Percentiles rank a stretch among this genome's conserved stretches.
These are phyloP conservation scores for Cheirogaleus medius DNA, from an alignment of 2,113 vertebrate species.

Conservation along the genomic window DNA sequence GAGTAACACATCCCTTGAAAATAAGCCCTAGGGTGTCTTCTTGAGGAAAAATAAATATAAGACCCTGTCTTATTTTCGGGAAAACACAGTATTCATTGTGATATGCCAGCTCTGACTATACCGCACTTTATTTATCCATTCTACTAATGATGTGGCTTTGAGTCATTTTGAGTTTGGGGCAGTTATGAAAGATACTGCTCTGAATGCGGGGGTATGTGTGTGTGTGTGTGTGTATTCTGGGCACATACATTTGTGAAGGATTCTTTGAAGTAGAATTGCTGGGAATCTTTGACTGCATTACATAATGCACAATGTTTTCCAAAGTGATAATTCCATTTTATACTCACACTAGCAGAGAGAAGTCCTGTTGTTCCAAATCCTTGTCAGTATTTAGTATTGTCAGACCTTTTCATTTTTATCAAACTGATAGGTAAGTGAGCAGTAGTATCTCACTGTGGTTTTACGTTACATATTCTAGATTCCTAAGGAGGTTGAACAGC, in stretches of 20 bases:
- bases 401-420: background rate
- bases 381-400: slow-evolving; percentile 1
- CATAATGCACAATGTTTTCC: background rate
- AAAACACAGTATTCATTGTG: background rate
- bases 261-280: slow-evolving; percentile 15
- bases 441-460: background rate
- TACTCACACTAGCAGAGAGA: background rate
- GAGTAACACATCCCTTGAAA: too few species aligned
- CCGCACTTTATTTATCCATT: background rate
- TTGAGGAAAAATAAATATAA: too few species aligned
- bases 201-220: background rate
- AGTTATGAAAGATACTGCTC: background rate
- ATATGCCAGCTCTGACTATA: background rate
- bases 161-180: slow-evolving; percentile 2
- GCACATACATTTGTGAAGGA: background rate
- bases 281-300: background rate
- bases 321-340: background rate
- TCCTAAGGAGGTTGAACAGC: background rate
- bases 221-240: background rate
- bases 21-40: too few species aligned
- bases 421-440: background rate
- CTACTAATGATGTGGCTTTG: background rate
- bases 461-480: background rate
- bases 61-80: too few species aligned
- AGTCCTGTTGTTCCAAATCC: background rate